Base-by-base conservation (phyloP, 2,113 vertebrate species). In the Crotalus horridus region DNA sequence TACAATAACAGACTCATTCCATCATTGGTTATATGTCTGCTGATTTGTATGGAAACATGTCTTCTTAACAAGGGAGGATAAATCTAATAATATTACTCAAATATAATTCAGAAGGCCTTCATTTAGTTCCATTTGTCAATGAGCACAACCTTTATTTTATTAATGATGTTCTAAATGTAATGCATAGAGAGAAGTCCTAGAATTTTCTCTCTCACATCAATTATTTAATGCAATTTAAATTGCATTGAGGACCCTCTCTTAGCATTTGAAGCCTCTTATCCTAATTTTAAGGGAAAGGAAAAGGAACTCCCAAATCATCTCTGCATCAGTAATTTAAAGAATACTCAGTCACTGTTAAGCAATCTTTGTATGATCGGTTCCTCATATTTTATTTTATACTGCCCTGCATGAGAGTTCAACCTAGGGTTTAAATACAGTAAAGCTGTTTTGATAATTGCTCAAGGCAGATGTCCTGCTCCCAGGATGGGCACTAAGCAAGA, bases 201-300 rank as follows among this genome's bases (percentile, higher is more conserved):
- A 54, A 23, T 17, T 95, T 92, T 94, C 12, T 3, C 1, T 91
- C 51, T 91, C 48, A 74, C 2, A 46, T 85, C 92, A 8, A 51
- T 93, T 95, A 91, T 94, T 93, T 90, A 91, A 89, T 94, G 88
- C 51, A 1, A 92, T 94, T 94, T 94, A 51, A 94, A 91, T 88
- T 92, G 39, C 55, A 51, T 81, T 53, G n/a, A 91, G 39, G 90
- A 94, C 55, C 53, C 26, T 94, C 24, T 90, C 87, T 91, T 39
- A 90, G 33, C 51, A 89, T 91, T 1, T 48, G 90, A 94, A 90
- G 3, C 1, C 9, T 88, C n/a, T 12, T 93, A 17, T 51, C 91
- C 48, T 26, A 91, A 0, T 33, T 81, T 53, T 48, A 53, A 5
- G 21, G 17, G n/a, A 39, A 48, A 6, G 1, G 4, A 11, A 85